Conservation (phyloP, 2,888 invertebrate genomes). For the Auanema freiburgensis region DNA sequence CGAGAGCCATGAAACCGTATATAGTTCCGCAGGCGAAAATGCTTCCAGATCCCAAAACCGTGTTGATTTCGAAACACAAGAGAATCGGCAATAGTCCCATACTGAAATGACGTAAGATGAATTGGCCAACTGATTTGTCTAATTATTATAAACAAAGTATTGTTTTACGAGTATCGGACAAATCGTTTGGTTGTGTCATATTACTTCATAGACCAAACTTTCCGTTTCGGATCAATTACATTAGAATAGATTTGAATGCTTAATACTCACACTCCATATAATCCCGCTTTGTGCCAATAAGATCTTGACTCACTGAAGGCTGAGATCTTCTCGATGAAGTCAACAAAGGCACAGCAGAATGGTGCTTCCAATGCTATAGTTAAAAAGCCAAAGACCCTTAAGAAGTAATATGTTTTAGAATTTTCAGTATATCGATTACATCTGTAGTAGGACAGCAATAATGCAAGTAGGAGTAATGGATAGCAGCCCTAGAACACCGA, state of each 20-base stretch:
- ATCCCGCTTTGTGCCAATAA: slow-evolving; percentile 61
- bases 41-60: slow-evolving; percentile 83
- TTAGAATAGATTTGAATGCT: no score
- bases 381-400: slow-evolving; percentile 79
- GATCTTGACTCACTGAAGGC: slow-evolving; percentile 69
- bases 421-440: slow-evolving; percentile 39
- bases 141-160: no score
- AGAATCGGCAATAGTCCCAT: slow-evolving; percentile 80
- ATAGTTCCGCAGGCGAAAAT: slow-evolving; percentile 85
- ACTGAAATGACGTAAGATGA: slow-evolving; percentile 68
- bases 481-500: slow-evolving; percentile 58
- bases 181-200: neutral
- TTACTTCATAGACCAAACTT: neutral
- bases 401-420: slow-evolving; percentile 11
- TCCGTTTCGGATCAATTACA: no score
- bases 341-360: slow-evolving; percentile 93
- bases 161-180: neutral
- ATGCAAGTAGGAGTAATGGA: slow-evolving; percentile 58
- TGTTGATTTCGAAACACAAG: slow-evolving; percentile 77
- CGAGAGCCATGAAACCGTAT: slow-evolving; percentile 91
- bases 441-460: slow-evolving; percentile 58
- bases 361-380: slow-evolving; percentile 90
- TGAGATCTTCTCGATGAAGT: slow-evolving; percentile 85
- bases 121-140: no score
- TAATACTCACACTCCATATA: slow-evolving; percentile 53